Percentiles rank a stretch among this genome's conserved stretches.
Conservation (phyloP, 2,797 vertebrate genomes). For the Cyprinodon diabolis region DNA sequence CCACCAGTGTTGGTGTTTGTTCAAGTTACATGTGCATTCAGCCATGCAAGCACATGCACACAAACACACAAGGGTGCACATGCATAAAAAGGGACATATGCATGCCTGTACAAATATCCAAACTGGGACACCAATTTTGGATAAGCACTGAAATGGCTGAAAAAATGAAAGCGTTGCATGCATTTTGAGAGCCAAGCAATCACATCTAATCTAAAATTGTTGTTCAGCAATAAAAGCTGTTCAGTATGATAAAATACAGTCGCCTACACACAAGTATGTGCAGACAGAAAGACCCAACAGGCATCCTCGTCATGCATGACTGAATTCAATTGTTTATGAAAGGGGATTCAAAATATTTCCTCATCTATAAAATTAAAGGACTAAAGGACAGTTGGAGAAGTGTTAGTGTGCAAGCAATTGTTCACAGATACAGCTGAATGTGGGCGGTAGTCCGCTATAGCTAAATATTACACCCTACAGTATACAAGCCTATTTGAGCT, state of each 20-base stretch:
- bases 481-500: slow-evolving; percentile 19
- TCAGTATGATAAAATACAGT: slow-evolving; percentile 36
- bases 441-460: slow-evolving; percentile 39
- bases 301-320: slow-evolving; percentile 44
- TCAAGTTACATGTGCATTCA: slow-evolving; percentile 66
- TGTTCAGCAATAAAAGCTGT: slow-evolving; percentile 33
- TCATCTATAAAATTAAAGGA: slow-evolving; percentile 22
- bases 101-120: slow-evolving; percentile 18
- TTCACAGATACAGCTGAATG: slow-evolving; percentile 26
- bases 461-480: slow-evolving; percentile 16
- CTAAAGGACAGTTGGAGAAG: slow-evolving; percentile 21
- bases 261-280: slow-evolving; percentile 29
- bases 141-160: slow-evolving; percentile 11
- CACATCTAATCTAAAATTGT: slow-evolving; percentile 21
- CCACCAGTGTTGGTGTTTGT: slow-evolving; percentile 71
- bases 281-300: slow-evolving; percentile 41
- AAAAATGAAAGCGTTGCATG: background rate
- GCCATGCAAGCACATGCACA: slow-evolving; percentile 65
- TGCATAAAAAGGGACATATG: slow-evolving; percentile 12
- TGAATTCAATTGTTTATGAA: slow-evolving; percentile 49
- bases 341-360: slow-evolving; percentile 28
- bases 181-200: slow-evolving; percentile 16
- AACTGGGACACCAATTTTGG: slow-evolving; percentile 1
- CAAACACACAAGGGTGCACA: slow-evolving; percentile 35
- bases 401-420: slow-evolving; percentile 8